These are phyloP conservation scores for Rhinichthys osculus DNA, from an alignment of 2,797 vertebrate genomes.

Conservation along the genomic window DNA sequence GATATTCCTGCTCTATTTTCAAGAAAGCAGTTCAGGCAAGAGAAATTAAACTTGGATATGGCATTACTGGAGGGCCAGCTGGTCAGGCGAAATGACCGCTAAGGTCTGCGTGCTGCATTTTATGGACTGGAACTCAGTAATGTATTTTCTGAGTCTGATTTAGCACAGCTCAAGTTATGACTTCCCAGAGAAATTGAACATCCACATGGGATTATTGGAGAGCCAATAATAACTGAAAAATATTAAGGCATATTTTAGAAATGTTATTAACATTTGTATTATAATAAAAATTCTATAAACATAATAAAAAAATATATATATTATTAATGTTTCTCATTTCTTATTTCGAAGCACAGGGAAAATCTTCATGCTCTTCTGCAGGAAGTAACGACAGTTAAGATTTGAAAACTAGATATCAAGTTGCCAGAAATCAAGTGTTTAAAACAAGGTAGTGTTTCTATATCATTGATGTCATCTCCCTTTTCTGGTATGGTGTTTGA, in stretches of 20 bases:
- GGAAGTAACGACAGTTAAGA: neutral
- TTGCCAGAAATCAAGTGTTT: too few species aligned
- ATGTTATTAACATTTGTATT: neutral
- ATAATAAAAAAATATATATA: too few species aligned
- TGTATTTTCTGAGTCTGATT: constrained; percentile 14
- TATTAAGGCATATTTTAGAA: neutral
- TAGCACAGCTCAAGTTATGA: neutral
- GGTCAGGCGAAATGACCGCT: neutral
- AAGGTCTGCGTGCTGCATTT: neutral
- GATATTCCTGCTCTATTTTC: too few species aligned
- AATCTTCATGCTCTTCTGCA: neutral
- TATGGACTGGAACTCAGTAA: neutral
- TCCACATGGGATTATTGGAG: neutral
- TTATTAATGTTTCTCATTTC: neutral
- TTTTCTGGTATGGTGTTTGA: neutral
- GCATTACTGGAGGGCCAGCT: neutral
- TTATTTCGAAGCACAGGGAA: too few species aligned
- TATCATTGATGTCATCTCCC: neutral
- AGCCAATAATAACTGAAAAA: neutral
- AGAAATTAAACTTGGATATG: neutral
- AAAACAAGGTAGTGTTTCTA: neutral
- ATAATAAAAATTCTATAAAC: too few species aligned
- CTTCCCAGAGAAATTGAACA: constrained; percentile 4
- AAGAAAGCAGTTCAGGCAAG: too few species aligned
- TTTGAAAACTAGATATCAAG: neutral